Base-by-base conservation (phyloP, 1,140 invertebrate species). In the Mylabris phalerata region DNA sequence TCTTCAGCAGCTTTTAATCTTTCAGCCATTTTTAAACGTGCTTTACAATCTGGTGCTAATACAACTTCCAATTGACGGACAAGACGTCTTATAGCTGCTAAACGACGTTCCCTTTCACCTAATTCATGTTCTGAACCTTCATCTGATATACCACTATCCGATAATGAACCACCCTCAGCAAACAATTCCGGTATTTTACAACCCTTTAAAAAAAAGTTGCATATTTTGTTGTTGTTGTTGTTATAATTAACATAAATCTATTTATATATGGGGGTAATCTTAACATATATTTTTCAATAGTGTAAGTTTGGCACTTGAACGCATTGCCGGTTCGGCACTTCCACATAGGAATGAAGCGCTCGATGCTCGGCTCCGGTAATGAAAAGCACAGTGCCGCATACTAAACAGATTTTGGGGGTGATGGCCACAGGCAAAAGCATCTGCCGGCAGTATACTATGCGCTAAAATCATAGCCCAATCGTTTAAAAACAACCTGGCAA, bases 1-100 rank as follows among this genome's bases (percentile, higher is more conserved):
- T 81, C 82, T 71, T 91, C 88, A n/a, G 87, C 86, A 60, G 85
- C 81, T 60, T 85, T 85, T 75, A 90, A 84, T 59, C 84, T 84
- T 78, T 85, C 74, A 26, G 75, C 76, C 68, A 85, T 83, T 7
- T 79, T 76, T 51, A 76, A 75, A 65, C 87, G 78, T 0, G 82
- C 83, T 38, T 81, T 78, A 60, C 83, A 84, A 19, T 82, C 81
- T 0, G 87, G 85, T 13, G 82, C 78, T 50, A 89, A 71, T 1
- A 84, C 80, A 7, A 78, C 75, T 67, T 88, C 85, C 63, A 90
- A 73, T 60, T 83, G 82, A 49, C 82, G 79, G 0, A 84, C 85
- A 43, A 89, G 70, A 43, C 82, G 77, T 43, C 84, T 77, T 1
- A 92, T 77, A 3, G 80, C 80, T 0, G 82, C 79, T 41, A 92